Conservation (phyloP, 2,888 invertebrate genomes). For the Muschampia plurimacula region DNA sequence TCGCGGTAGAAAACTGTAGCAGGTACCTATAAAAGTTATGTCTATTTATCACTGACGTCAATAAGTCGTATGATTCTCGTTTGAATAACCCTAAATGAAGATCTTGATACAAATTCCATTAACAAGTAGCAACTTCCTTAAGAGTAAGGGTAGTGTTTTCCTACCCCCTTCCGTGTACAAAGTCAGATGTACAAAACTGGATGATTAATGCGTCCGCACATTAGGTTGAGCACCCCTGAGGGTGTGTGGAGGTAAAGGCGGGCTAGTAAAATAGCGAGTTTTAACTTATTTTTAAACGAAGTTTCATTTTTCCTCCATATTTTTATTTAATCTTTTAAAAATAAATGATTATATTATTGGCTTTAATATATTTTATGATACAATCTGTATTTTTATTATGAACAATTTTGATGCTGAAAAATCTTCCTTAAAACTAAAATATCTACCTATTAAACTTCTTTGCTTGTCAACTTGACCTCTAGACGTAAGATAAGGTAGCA, state of each 20-base stretch:
- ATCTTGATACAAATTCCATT: constrained; percentile 2
- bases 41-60: neutral
- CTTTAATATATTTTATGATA: too few species aligned
- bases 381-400: too few species aligned
- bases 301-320: too few species aligned
- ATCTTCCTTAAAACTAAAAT: too few species aligned
- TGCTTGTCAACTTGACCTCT: too few species aligned
- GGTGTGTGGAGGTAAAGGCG: constrained; percentile 32
- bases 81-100: constrained; percentile 3
- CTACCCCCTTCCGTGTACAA: constrained; percentile 44
- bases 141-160: constrained; percentile 27
- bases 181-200: constrained; percentile 76
- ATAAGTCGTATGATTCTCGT: neutral
- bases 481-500: too few species aligned
- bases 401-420: too few species aligned
- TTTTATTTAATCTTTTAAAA: too few species aligned
- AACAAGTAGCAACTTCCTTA: constrained; percentile 16
- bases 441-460: too few species aligned
- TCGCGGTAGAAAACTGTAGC: too few species aligned
- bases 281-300: neutral
- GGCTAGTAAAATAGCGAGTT: constrained; percentile 48
- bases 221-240: constrained; percentile 57
- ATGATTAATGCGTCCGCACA: constrained; percentile 80
- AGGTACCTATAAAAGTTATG: neutral
- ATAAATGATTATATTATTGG: too few species aligned